These are phyloP conservation scores for Melanostigma gelatinosum DNA, from an alignment of 2,113 vertebrate genomes.

Conservation along the genomic window DNA sequence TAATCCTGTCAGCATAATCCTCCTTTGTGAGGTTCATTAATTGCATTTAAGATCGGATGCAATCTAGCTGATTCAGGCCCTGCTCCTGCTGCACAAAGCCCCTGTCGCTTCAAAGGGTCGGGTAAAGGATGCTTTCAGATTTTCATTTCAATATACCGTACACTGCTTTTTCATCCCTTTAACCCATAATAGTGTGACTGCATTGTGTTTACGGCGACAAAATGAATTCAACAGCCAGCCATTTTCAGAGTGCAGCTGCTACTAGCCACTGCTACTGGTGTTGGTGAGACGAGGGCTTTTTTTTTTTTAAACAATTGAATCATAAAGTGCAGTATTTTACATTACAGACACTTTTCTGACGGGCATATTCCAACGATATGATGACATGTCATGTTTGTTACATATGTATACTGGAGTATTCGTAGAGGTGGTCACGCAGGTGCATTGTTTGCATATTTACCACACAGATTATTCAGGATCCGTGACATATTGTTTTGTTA, in stretches of 20 bases:
- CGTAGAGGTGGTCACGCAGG: neutral
- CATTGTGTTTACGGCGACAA: slow-evolving; percentile 31
- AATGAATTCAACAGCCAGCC: slow-evolving; percentile 28
- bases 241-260: slow-evolving; percentile 38
- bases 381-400: neutral
- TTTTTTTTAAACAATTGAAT: slow-evolving; percentile 4
- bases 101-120: slow-evolving; percentile 59
- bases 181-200: slow-evolving; percentile 26
- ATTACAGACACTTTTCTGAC: neutral
- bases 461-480: neutral
- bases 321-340: neutral
- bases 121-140: slow-evolving; percentile 57
- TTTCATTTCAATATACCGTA: slow-evolving; percentile 72
- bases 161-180: slow-evolving; percentile 36
- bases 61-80: slow-evolving; percentile 73
- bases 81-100: slow-evolving; percentile 57
- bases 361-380: neutral
- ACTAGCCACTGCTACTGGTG: neutral
- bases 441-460: neutral
- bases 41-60: slow-evolving; percentile 75
- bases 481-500: neutral
- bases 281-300: slow-evolving; percentile 3
- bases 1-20: slow-evolving; percentile 78
- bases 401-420: neutral
- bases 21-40: slow-evolving; percentile 76